Evolutionary conservation across 2,888 invertebrate genomes (phyloP).

Genomic region (Venusia cambrica): DNA sequence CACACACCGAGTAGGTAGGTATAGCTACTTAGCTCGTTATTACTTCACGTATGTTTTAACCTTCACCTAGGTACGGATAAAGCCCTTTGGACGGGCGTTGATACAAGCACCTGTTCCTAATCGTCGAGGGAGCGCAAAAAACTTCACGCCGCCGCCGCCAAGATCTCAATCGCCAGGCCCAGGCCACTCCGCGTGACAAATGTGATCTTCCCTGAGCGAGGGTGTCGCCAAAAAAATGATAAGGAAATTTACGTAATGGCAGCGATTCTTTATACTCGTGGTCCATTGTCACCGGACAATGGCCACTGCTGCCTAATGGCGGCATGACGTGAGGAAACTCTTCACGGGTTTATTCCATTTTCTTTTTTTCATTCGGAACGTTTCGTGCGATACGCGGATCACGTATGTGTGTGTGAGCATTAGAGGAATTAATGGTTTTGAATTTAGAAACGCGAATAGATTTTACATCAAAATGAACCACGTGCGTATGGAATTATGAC

Average conservation of each 20-base stretch:
- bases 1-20: constrained; percentile 8
- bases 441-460: constrained; percentile 11
- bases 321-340: constrained; percentile 75
- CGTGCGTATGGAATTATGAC: too few species aligned
- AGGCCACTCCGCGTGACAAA: constrained; percentile 59
- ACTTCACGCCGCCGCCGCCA: constrained; percentile 52
- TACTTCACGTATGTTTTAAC: too few species aligned
- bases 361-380: constrained; percentile 49
- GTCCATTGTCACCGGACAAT: constrained; percentile 77
- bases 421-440: constrained; percentile 26
- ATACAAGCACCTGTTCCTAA: constrained; percentile 40
- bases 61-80: too few species aligned
- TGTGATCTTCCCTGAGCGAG: constrained; percentile 63
- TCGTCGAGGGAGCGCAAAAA: constrained; percentile 58
- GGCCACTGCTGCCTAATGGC: constrained; percentile 60
- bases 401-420: constrained; percentile 35
- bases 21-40: not conserved
- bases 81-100: too few species aligned
- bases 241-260: constrained; percentile 81
- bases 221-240: constrained; percentile 79
- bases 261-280: constrained; percentile 75
- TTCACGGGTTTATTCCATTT: constrained; percentile 50
- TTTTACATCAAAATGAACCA: too few species aligned
- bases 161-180: constrained; percentile 57
- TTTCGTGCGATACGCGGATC: constrained; percentile 40